phyloP scores from a whole-genome alignment of 1,140 invertebrate species.

The Pseudobourletiella spinata region DNA sequence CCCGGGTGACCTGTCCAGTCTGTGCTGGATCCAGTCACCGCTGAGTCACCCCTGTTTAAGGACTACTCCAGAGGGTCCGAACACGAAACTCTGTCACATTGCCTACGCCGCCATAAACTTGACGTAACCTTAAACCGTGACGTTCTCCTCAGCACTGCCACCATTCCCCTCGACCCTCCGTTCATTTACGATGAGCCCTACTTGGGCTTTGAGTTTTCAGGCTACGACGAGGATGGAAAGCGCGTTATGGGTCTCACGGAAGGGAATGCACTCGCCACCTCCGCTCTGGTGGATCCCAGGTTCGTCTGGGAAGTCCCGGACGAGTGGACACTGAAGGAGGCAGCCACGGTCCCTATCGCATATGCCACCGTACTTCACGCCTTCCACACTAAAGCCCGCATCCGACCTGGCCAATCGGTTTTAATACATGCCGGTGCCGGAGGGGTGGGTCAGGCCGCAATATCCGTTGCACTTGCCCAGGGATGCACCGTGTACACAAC shows the following conservation, averaged over 20 bases:
- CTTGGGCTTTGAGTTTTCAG: conserved; percentile 88
- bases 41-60: too few relatives aligned
- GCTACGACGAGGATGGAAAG: conserved; percentile 61
- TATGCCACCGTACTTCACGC: conserved; percentile 89
- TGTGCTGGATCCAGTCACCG: conserved; percentile 92
- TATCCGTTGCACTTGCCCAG: conserved; percentile 53
- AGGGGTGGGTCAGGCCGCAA: conserved; percentile 71
- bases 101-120: too few relatives aligned
- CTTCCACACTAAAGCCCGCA: conserved; percentile 68
- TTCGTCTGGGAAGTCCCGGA: conserved; percentile 88
- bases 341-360: conserved; percentile 77
- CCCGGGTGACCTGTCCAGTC: conserved; percentile 76
- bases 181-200: conserved; percentile 65
- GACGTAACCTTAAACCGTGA: too few relatives aligned
- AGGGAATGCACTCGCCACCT: conserved; percentile 73
- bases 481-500: conserved; percentile 62
- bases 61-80: too few relatives aligned
- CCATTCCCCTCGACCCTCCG: conserved; percentile 83
- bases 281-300: conserved; percentile 55
- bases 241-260: conserved; percentile 90
- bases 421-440: conserved; percentile 91
- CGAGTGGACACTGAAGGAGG: conserved; percentile 80
- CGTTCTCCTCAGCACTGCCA: too few relatives aligned
- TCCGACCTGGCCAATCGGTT: conserved; percentile 72
- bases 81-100: conserved; percentile 57